Evolutionary conservation across 1,140 invertebrate species (phyloP), one percentile per base, ranked within the genome.

Genomic region (Drosophila kurseongensis): DNA sequence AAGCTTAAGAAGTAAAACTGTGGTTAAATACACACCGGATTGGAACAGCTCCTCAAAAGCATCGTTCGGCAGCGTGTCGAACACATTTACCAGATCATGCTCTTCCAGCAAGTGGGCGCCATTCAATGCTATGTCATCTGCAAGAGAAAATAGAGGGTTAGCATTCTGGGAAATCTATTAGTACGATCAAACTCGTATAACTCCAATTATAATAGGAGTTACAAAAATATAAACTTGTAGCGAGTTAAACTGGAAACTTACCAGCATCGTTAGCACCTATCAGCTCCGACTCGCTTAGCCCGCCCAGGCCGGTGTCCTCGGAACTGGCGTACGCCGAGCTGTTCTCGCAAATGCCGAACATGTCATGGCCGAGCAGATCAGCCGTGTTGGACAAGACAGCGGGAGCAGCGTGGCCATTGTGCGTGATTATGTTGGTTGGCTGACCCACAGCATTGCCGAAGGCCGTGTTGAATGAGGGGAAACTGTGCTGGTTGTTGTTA

Each of bases 31-130:
- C 83, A 88, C 82, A 91, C 89, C 89, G 73, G 74, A 92, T 85
- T 95, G 95, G 93, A 98, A 98, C 61, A 98, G 95, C 91, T 98
- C 97, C 91, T 96, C 97, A 92, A 98, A 98, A 83, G 97, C 97
- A 93, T 98, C 97, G 75, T 97, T 96, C 59, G 97, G 97, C 84
- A 98, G 95, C 89, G 97, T 97, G 92, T 96, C 97, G 50, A 98
- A 94, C 36, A 98, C 97, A 85, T 96, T 97, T 55, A 96, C 97
- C 90, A 98, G 95, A 85, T 98, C 96, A 74, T 97, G 96, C 92
- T 98, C 97, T 80, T 98, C 97, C 14, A 95, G 92, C 40, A 95
- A 92, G 60, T 94, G 91, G 91, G 94, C 55, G 91, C 93, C 73
- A 92, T 93, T 92, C 92, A 94, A 80, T 66, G 91, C 91, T 58